phyloP scores from a whole-genome alignment of 2,113 vertebrate genomes.

The Limnothrissa miodon region DNA sequence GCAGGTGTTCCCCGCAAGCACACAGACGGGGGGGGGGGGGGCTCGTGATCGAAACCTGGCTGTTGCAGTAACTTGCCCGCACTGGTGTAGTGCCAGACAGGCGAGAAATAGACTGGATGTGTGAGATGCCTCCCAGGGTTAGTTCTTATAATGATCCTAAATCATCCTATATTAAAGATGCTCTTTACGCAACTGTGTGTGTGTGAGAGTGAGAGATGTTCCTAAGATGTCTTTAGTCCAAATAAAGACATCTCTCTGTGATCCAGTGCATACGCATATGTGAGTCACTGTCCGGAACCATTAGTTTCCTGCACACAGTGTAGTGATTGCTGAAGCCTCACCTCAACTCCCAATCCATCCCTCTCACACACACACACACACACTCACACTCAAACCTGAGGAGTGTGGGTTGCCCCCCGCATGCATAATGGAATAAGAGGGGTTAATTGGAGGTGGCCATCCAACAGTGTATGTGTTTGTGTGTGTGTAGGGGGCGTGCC shows the following conservation, averaged over 20 bases:
- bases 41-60: not conserved
- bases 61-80: not conserved
- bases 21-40: not conserved
- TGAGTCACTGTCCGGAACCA: not conserved
- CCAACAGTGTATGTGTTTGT: slow-evolving; percentile 40
- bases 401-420: too few relatives aligned
- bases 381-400: not conserved
- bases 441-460: too few relatives aligned
- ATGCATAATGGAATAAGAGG: too few relatives aligned
- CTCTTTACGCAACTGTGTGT: too few relatives aligned
- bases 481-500: too few relatives aligned
- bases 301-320: not conserved
- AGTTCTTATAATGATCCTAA: too few relatives aligned
- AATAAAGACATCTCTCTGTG: not conserved
- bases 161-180: too few relatives aligned
- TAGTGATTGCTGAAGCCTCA: not conserved
- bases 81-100: too few relatives aligned
- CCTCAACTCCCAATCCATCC: too few relatives aligned
- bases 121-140: too few relatives aligned
- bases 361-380: not conserved
- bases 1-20: not conserved
- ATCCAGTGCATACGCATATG: too few relatives aligned
- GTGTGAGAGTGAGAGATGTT: not conserved
- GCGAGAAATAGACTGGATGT: too few relatives aligned
- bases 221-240: not conserved